Base-by-base conservation (phyloP, 1,140 invertebrate species). In the Tachypleus tridentatus region DNA sequence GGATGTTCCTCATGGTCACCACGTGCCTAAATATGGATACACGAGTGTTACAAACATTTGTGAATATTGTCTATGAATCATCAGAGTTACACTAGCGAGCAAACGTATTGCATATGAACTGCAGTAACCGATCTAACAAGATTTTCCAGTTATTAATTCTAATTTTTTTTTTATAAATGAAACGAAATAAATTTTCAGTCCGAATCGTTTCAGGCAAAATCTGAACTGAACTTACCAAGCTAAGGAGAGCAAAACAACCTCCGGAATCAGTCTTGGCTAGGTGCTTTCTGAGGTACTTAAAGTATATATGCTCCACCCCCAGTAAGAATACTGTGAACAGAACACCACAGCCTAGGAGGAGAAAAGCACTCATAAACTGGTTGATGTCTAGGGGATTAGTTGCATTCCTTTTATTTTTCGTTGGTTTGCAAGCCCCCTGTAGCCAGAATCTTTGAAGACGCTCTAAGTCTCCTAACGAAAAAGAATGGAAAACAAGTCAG, bases 351-450 rank as follows among this genome's bases (percentile, higher is more conserved):
- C 93, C 93, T 9, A 99, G 82, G 63, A 99, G 82, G 8, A 98
- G 82, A 76, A 98, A 99, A 29, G 95, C 96, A 51, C 91, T 95
- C 72, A 97, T 86, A 77, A 99, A 98, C 80, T 99, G 96, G 75
- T 97, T 91, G 57, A 98, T 82, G 3, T 94, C 94, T 67, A 98
- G 79, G 0, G 93, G 94, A 76, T 97, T 91, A 64, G 79, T 82
- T 7, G 74, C 70, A 9, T 73, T 73, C 58, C 89, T 85, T 73
- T 93, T 88, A 75, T 91, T 89, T 73, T 92, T 91, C 29, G 89
- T 89, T 0, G 89, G 89, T 72, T 93, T 89, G 77, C 97, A 99
- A 0, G 93, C 91, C 4, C 96, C 96, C 1, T 95, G 96, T 85
- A 98, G 89, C 94, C 96, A 98, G 75, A 93, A 97, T 72, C 93